Evolutionary conservation across 2,888 invertebrate genomes (phyloP), one percentile per base, ranked within the genome.

Genomic region (Heteropelma amictum): DNA sequence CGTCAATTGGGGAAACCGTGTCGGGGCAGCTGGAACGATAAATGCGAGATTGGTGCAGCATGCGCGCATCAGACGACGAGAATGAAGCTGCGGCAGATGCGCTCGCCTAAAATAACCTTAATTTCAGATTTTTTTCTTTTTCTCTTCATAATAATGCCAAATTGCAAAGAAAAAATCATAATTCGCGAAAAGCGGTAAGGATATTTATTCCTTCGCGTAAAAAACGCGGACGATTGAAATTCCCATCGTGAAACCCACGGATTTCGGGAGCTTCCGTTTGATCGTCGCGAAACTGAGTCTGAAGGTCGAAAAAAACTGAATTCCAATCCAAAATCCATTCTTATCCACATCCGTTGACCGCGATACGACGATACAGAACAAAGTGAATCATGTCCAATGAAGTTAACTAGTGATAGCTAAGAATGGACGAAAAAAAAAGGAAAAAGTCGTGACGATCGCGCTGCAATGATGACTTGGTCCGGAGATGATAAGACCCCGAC

Each of bases 1-100:
- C 61, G 56, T 67, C 75, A 75, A 75, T 75, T 71, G 71, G 71
- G 67, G 56, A 68, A 75, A 75, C 45, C 38, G 49, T 63, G 61
- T 30, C 71, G 67, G 40, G 56, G 40, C 28, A 26, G 23, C 42
- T 47, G 8, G 23, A 35, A n/a, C 26, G 26, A 7, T 23, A 35
- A 21, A 42, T 38, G 45, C 40, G 51, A 53, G 38, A 45, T 49
- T 51, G 54, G 23, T 30, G 14, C 17, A n/a, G n/a, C n/a, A 42
- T 7, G 53, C 60, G 3, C 19, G 45, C 45, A 2, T 12, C 61
- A 49, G 28, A 58, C 38, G 49, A 51, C 38, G n/a, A 58, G 17
- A 65, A 75, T 21, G 38, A 38, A 26, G 33, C 35, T 47, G 23
- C 30, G 26, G 30, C 14, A 8, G 33, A 51, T 60, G 14, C n/a